phyloP scores from a whole-genome alignment of 2,888 invertebrate genomes.

The Noctua pronuba region DNA sequence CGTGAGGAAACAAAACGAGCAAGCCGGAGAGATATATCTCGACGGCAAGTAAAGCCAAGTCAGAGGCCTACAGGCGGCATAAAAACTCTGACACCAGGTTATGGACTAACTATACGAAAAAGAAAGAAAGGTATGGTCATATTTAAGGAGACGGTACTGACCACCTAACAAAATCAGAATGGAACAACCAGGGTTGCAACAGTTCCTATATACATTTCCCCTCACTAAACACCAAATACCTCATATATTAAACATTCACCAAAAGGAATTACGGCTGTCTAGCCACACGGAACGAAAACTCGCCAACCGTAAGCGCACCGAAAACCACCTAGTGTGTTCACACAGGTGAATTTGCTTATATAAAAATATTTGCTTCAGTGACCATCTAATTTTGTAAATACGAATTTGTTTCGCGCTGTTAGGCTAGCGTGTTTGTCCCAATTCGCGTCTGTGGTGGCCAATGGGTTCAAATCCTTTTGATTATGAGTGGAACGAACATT shows the following conservation, averaged over 20 bases:
- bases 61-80: too few species aligned
- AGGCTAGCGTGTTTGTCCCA: neutral
- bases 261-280: slow-evolving; percentile 59
- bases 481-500: neutral
- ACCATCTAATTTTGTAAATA: slow-evolving; percentile 55
- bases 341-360: slow-evolving; percentile 65
- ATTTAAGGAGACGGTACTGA: too few species aligned
- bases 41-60: too few species aligned
- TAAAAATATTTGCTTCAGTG: slow-evolving; percentile 62
- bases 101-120: too few species aligned
- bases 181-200: neutral
- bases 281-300: slow-evolving; percentile 64
- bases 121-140: too few species aligned
- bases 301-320: slow-evolving; percentile 38
- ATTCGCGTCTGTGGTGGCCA: neutral
- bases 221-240: slow-evolving; percentile 22
- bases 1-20: too few species aligned
- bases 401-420: slow-evolving; percentile 53
- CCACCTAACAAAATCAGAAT: neutral
- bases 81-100: too few species aligned
- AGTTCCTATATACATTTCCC: neutral
- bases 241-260: slow-evolving; percentile 50
- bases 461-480: slow-evolving; percentile 18
- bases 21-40: too few species aligned
- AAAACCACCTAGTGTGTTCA: slow-evolving; percentile 58